Evolutionary conservation across 2,888 invertebrate species (phyloP).

Genomic region (Rhingia campestris): DNA sequence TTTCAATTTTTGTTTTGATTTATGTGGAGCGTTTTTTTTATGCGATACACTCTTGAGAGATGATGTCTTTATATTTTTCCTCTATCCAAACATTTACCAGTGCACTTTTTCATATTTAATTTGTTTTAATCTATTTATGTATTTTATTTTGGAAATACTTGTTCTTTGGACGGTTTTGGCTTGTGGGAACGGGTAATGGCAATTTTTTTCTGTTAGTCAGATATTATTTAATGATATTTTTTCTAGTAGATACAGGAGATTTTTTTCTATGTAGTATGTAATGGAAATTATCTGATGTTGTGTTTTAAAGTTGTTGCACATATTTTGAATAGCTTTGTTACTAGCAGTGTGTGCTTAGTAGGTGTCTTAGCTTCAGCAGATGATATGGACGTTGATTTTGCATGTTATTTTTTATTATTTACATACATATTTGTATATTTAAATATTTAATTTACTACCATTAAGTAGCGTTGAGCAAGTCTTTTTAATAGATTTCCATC

Average conservation of each 20-base stretch:
- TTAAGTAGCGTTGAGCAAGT: too few relatives aligned
- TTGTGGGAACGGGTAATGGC: conserved; percentile 83
- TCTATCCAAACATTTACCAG: conserved; percentile 26
- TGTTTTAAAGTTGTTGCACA: not conserved
- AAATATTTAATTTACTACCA: too few relatives aligned
- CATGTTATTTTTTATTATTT: too few relatives aligned
- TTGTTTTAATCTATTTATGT: conserved; percentile 42
- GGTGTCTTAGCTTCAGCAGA: too few relatives aligned
- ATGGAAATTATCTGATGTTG: not conserved
- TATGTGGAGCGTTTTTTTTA: conserved; percentile 40
- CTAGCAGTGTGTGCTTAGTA: too few relatives aligned
- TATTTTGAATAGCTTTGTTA: too few relatives aligned
- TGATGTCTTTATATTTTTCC: conserved; percentile 19
- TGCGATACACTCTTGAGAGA: conserved; percentile 50
- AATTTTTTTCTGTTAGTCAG: conserved; percentile 78
- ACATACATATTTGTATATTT: too few relatives aligned
- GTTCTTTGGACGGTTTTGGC: conserved; percentile 75
- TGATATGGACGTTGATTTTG: too few relatives aligned
- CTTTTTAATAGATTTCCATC: too few relatives aligned
- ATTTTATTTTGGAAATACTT: conserved; percentile 42
- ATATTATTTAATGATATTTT: conserved; percentile 16
- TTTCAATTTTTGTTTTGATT: conserved; percentile 30
- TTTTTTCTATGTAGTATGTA: not conserved
- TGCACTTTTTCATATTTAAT: conserved; percentile 49
- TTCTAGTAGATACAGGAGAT: conserved; percentile 1